Percentiles rank a stretch among this genome's conserved stretches.
Conservation (phyloP, 2,113 vertebrate species). For the Petaurus breviceps region DNA sequence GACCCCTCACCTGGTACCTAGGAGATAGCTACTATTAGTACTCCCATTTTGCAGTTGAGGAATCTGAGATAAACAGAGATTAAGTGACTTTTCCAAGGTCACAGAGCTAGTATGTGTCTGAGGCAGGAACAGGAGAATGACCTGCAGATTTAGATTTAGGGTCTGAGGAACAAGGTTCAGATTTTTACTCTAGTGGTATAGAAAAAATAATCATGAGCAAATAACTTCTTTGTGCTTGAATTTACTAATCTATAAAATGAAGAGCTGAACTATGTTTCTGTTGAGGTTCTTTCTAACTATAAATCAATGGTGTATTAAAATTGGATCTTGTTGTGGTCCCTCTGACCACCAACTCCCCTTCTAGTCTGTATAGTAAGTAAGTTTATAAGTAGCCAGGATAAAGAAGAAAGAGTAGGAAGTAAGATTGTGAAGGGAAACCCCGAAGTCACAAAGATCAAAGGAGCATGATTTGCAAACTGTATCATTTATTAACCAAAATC, state of each 20-base stretch:
- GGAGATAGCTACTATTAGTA: background rate
- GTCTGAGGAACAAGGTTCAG: background rate
- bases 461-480: background rate
- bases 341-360: background rate
- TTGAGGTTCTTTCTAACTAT: background rate
- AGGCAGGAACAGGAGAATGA: background rate
- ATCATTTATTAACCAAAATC: background rate
- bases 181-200: background rate
- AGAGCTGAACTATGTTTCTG: background rate
- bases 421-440: background rate
- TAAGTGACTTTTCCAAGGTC: background rate
- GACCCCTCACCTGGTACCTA: background rate
- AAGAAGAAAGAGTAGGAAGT: background rate
- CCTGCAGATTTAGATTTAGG: background rate
- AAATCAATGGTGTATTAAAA: background rate
- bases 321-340: background rate
- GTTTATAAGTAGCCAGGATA: background rate
- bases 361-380: background rate
- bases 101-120: background rate
- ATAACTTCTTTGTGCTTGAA: background rate
- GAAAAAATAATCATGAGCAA: background rate
- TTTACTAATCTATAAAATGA: background rate
- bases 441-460: background rate
- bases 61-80: background rate
- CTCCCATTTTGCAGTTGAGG: background rate